phyloP scores from a whole-genome alignment of 1,140 invertebrate genomes.

The Oryzaephilus surinamensis region DNA sequence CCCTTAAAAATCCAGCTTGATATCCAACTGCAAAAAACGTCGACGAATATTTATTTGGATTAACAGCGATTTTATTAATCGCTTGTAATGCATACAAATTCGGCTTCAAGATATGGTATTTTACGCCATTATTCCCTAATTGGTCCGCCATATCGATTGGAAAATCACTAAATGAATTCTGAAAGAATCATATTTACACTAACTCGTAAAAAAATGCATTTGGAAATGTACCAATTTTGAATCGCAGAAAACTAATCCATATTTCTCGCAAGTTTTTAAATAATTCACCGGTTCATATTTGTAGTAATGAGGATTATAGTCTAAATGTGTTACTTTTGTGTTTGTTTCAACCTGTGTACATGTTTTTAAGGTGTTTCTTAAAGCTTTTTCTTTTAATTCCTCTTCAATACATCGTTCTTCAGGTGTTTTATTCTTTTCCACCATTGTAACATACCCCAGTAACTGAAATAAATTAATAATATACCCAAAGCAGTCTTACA shows the following conservation, averaged over 20 bases:
- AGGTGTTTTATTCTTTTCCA: constrained; percentile 12
- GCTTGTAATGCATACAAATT: constrained; percentile 21
- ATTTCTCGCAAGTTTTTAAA: constrained; percentile 15
- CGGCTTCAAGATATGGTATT: constrained; percentile 9
- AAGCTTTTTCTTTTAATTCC: constrained; percentile 1
- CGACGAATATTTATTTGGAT: constrained; percentile 24
- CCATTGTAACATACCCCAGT: constrained; percentile 16
- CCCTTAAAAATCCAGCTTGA: constrained; percentile 26
- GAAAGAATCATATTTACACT: constrained; percentile 2
- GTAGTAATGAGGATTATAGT: no score
- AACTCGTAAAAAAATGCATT: neutral
- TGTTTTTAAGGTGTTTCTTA: neutral
- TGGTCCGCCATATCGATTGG: constrained; percentile 7
- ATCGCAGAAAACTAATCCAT: constrained; percentile 27
- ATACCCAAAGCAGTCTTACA: no score
- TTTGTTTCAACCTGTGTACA: constrained; percentile 2
- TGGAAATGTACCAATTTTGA: constrained; percentile 19
- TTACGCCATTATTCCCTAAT: neutral
- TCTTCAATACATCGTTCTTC: constrained; percentile 8
- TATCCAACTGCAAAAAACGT: constrained; percentile 25
- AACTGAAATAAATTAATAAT: constrained; percentile 12
- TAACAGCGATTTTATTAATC: constrained; percentile 23
- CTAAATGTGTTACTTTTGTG: neutral
- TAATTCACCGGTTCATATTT: constrained; percentile 19
- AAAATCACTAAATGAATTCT: constrained; percentile 15